Evolutionary conservation across 64 coral and sea anemone genomes (phyloP), one percentile per base, ranked within the genome.

Genomic region (Catalaphyllia jardinei): DNA sequence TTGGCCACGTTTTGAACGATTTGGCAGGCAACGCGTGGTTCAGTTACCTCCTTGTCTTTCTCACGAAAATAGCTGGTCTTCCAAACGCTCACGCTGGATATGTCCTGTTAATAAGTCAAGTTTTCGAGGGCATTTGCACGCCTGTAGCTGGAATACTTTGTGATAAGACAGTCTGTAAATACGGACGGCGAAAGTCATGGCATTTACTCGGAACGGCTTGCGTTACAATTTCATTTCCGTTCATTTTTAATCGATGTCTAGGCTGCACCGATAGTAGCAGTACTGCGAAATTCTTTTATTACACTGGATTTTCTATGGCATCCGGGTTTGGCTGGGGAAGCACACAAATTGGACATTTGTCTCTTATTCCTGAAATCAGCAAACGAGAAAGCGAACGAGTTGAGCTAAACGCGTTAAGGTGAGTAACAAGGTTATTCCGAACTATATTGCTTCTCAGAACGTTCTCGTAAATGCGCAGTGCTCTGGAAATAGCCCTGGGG

Each of bases 1-100:
- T 86, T 75, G 93, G 93, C 8, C 93, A 95, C 88, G 89, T 95
- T 88, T 76, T 95, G 57, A 95, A 95, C 93, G 89, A 95, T 67
- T 55, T 95, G 24, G 93, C 46, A 30, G 93, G 93, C 6, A 95
- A 89, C 55, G 74, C 93, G 1, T 95, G 93, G 93, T 95, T 95
- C 28, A 95, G 93, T n/a, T 95, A 95, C 39, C 83, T 95, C 19
- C 78, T 95, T 5, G 79, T 88, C 49, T 95, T 95, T 74, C 89
- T 95, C 19, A 95, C 89, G 9, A 79, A 80, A 62, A 49, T 95
- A 50, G 77, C 75, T 10, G 71, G 71, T 2, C 93, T 95, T 17
- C 69, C 84, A 7, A 91, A 90, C 72, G 62, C 93, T 20, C 71
- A 91, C 15, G 89, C 89, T 6, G 93, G 93, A 0, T 95, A 83